Conservation (phyloP, 2,888 invertebrate species). For the Yponomeuta sedellus region DNA sequence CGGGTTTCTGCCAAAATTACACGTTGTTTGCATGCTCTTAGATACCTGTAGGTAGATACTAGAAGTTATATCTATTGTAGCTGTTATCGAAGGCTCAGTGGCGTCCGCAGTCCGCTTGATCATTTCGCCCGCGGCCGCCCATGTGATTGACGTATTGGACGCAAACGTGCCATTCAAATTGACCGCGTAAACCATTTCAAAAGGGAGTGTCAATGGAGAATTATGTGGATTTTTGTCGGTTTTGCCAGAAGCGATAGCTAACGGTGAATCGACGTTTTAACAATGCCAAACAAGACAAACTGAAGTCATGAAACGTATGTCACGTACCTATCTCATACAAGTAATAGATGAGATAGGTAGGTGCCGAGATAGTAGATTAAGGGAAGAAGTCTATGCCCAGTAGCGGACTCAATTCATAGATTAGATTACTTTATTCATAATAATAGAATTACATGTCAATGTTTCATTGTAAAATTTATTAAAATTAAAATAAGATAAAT, state of each 20-base stretch:
- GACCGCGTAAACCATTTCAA: constrained; percentile 45
- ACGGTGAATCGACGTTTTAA: neutral
- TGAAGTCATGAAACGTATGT: no score
- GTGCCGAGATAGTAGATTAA: no score
- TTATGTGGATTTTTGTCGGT: neutral
- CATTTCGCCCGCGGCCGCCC: constrained; percentile 25
- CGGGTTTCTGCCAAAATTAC: no score
- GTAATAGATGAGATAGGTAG: no score
- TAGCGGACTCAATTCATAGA: no score
- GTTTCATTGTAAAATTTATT: no score
- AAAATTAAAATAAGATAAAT: no score
- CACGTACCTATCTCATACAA: no score
- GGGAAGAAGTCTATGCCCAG: no score
- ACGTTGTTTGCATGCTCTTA: neutral
- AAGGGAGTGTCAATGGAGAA: constrained; percentile 25
- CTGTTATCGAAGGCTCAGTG: neutral
- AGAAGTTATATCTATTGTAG: neutral
- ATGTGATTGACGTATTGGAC: constrained; percentile 56
- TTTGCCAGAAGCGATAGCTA: neutral
- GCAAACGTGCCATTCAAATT: constrained; percentile 44
- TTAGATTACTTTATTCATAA: no score
- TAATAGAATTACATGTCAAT: no score
- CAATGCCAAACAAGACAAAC: no score
- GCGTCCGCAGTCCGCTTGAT: neutral
- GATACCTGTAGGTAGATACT: neutral